Evolutionary conservation across 2,113 vertebrate species (phyloP).

Genomic region (Cyanistes caeruleus): DNA sequence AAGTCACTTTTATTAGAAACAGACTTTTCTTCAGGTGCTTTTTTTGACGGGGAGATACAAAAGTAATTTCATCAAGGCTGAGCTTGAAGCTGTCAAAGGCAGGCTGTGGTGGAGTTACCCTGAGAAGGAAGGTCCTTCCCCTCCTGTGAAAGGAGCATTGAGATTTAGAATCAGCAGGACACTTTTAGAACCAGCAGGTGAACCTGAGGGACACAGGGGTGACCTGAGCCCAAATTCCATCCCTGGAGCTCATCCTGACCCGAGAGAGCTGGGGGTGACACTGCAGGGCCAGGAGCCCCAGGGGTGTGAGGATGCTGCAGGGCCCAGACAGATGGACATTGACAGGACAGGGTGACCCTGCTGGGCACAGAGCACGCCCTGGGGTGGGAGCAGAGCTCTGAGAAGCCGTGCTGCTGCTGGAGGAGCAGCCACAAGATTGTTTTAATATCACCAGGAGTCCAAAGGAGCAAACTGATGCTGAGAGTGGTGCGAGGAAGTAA

Average conservation of each 20-base stretch:
- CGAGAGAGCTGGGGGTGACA: background rate
- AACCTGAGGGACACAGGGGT: rapidly evolving
- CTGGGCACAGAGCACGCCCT: rapidly evolving
- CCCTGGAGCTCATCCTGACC: background rate
- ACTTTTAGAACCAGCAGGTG: background rate
- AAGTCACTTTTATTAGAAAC: background rate
- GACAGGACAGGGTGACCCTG: background rate
- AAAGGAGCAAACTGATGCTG: background rate
- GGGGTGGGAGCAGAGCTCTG: background rate
- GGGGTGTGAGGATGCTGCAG: background rate
- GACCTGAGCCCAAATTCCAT: rapidly evolving
- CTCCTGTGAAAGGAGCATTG: background rate
- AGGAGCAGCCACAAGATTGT: rapidly evolving
- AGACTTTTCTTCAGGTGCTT: background rate
- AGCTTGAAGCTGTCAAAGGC: background rate
- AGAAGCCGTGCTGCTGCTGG: background rate
- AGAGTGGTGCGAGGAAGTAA: rapidly evolving
- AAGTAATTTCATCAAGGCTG: rapidly evolving
- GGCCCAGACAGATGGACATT: background rate
- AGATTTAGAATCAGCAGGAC: background rate
- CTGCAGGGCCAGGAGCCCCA: background rate
- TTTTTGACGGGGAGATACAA: background rate
- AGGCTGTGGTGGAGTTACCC: background rate
- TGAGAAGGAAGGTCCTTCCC: background rate
- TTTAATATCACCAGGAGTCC: rapidly evolving